Conservation (phyloP, 2,888 invertebrate species). For the Emesis furor region DNA sequence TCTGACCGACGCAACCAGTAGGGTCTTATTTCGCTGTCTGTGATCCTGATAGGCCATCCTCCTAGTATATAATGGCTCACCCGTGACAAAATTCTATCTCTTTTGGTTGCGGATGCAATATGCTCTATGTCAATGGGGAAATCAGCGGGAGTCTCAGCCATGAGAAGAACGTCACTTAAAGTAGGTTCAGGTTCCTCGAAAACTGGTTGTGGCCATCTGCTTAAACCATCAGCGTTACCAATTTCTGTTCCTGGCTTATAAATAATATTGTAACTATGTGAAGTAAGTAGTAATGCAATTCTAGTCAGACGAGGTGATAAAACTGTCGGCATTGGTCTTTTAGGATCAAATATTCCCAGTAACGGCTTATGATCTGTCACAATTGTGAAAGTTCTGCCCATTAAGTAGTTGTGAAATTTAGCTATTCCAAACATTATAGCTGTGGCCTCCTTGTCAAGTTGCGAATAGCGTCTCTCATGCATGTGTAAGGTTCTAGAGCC, state of each 20-base stretch:
- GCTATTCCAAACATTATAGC: constrained; percentile 45
- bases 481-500: constrained; percentile 49
- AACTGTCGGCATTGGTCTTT: constrained; percentile 6
- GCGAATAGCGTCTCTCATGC: constrained; percentile 50
- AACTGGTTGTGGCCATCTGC: constrained; percentile 7
- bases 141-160: background rate
- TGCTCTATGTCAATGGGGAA: background rate
- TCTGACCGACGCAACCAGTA: background rate
- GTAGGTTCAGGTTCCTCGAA: background rate
- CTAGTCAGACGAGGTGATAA: constrained; percentile 14
- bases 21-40: background rate
- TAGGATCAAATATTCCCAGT: constrained; percentile 6
- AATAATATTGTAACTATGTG: constrained; percentile 2
- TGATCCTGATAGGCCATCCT: background rate
- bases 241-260: constrained; percentile 15
- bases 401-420: constrained; percentile 14
- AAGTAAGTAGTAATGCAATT: constrained; percentile 6
- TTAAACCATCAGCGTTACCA: constrained; percentile 18
- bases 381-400: constrained; percentile 4
- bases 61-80: background rate
- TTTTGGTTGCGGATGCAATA: background rate
- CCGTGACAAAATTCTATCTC: background rate
- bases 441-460: constrained; percentile 58
- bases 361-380: constrained; percentile 19
- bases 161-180: background rate